phyloP scores from a whole-genome alignment of 2,113 vertebrate species.

The Marmota flaviventris region DNA sequence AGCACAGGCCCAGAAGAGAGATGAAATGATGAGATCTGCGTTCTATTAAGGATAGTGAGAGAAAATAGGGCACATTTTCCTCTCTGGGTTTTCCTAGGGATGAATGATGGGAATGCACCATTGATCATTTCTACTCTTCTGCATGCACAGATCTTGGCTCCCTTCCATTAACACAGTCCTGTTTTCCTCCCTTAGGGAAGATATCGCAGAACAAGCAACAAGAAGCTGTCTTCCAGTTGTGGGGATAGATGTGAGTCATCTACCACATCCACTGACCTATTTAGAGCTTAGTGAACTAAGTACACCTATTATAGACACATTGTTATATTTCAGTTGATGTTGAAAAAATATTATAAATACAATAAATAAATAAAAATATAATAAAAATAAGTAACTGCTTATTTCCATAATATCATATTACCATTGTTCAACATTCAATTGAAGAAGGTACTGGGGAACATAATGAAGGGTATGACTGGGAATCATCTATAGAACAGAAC shows the following conservation, averaged over 20 bases:
- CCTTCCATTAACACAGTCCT: not conserved
- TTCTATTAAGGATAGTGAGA: not conserved
- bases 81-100: slow-evolving; percentile 10
- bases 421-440: not conserved
- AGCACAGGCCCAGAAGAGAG: not conserved
- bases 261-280: not conserved
- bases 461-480: not conserved
- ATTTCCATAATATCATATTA: not conserved
- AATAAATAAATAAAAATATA: too few species aligned
- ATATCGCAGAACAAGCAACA: not conserved
- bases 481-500: not conserved
- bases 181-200: not conserved
- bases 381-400: slow-evolving; percentile 34
- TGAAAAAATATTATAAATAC: not conserved
- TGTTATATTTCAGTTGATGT: not conserved
- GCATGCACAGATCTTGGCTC: not conserved
- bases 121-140: slow-evolving; percentile 19
- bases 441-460: not conserved
- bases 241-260: not conserved
- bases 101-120: not conserved
- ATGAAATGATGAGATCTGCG: not conserved
- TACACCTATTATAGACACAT: not conserved
- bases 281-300: slow-evolving; percentile 3
- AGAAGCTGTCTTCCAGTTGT: not conserved
- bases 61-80: slow-evolving; percentile 7